Percentiles rank a stretch among this genome's conserved stretches.
Evolutionary conservation across 2,888 invertebrate species (phyloP).

Genomic region (Mythimna albipuncta): DNA sequence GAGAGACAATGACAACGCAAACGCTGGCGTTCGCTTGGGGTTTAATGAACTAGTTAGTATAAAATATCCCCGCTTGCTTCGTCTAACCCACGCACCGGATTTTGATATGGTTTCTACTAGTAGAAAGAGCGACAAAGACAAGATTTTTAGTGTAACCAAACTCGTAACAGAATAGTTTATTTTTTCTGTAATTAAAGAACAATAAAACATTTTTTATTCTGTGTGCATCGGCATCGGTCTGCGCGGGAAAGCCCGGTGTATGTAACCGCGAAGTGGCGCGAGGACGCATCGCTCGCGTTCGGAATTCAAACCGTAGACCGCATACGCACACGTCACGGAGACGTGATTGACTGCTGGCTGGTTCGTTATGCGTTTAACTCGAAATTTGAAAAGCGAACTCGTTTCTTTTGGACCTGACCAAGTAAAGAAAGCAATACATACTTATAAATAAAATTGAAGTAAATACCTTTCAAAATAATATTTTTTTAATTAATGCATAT

Average conservation of each 20-base stretch:
- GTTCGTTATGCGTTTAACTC: slow-evolving; percentile 29
- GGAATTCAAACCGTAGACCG: slow-evolving; percentile 64
- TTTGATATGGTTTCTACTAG: too few species aligned
- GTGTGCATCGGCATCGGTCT: slow-evolving; percentile 60
- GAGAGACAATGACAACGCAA: too few species aligned
- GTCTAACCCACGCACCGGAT: too few species aligned
- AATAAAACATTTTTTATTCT: slow-evolving; percentile 51
- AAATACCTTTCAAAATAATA: too few species aligned
- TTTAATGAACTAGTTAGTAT: too few species aligned
- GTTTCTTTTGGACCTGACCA: slow-evolving; percentile 3
- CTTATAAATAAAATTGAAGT: too few species aligned
- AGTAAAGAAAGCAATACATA: not conserved
- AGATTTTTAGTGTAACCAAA: too few species aligned
- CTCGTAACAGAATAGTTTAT: too few species aligned
- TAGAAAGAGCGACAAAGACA: too few species aligned
- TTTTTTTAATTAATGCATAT: too few species aligned
- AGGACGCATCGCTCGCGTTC: slow-evolving; percentile 74
- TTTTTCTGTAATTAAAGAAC: slow-evolving; percentile 31
- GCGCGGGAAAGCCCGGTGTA: slow-evolving; percentile 71
- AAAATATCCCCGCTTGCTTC: too few species aligned
- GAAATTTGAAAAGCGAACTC: slow-evolving; percentile 17
- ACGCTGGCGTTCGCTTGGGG: too few species aligned
- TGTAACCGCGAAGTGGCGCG: slow-evolving; percentile 77
- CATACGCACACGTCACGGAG: slow-evolving; percentile 56
- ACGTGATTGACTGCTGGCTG: slow-evolving; percentile 56